Conservation (phyloP, 2,797 vertebrate genomes). For the Merluccius polli region DNA sequence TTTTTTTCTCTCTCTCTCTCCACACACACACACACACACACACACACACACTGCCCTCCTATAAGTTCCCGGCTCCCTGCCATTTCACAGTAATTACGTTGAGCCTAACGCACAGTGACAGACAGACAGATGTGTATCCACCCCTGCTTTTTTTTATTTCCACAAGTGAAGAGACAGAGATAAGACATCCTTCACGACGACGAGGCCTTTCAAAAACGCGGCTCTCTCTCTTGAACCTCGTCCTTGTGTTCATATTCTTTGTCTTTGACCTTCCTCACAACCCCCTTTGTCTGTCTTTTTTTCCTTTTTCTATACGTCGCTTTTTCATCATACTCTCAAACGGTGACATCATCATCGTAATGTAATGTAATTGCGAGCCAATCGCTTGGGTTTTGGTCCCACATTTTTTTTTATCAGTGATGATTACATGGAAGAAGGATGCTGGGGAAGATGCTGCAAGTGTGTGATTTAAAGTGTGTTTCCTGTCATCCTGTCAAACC, state of each 20-base stretch:
- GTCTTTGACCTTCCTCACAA: not conserved
- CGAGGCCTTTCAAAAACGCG: not conserved
- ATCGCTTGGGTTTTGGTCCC: not conserved
- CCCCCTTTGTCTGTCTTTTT: not conserved
- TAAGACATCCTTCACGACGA: not conserved
- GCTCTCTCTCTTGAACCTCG: not conserved
- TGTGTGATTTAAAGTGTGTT: not conserved
- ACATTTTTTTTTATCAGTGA: constrained; percentile 13
- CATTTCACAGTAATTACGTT: constrained; percentile 74
- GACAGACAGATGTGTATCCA: constrained; percentile 63
- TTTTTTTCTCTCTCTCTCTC: constrained; percentile 4
- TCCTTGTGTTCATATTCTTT: not conserved
- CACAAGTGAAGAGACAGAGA: constrained; percentile 9
- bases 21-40: not conserved
- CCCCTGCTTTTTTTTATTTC: constrained; percentile 54
- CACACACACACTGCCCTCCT: constrained; percentile 46
- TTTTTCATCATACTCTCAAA: not conserved
- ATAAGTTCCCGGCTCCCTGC: constrained; percentile 53
- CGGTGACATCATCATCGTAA: not conserved
- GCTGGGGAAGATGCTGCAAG: not conserved
- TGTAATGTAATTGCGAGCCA: not conserved
- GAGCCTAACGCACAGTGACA: constrained; percentile 74
- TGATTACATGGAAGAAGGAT: not conserved
- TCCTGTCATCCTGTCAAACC: not conserved
- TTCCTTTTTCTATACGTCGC: not conserved